Percentiles rank a stretch among this genome's conserved stretches.
Evolutionary conservation across 2,888 invertebrate species (phyloP).

Genomic region (Polydesmus complanatus): DNA sequence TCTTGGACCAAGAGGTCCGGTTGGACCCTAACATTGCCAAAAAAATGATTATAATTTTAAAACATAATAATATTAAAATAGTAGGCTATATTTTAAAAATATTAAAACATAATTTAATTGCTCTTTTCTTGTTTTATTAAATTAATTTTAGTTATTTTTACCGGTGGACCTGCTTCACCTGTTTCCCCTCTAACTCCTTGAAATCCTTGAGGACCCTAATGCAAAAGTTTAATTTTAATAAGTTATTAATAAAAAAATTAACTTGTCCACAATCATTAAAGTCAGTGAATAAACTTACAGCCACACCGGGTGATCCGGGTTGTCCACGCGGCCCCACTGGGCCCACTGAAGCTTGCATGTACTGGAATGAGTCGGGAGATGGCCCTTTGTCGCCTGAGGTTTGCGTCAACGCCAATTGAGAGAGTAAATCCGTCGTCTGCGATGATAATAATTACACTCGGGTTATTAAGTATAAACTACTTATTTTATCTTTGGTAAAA

Average conservation of each 20-base stretch:
- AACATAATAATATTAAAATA: neutral
- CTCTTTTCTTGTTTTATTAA: too few species aligned
- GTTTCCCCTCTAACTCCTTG: slow-evolving; percentile 64
- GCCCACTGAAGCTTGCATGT: slow-evolving; percentile 65
- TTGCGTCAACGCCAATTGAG: slow-evolving; percentile 45
- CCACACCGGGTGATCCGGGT: slow-evolving; percentile 52
- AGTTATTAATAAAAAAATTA: neutral
- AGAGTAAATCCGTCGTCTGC: slow-evolving; percentile 38
- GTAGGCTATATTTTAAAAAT: too few species aligned
- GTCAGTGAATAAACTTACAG: slow-evolving; percentile 29
- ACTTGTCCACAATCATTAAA: neutral
- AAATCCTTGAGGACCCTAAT: slow-evolving; percentile 60
- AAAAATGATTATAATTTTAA: slow-evolving; percentile 2
- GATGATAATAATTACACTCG: neutral
- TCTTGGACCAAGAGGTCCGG: slow-evolving; percentile 40
- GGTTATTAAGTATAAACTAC: neutral
- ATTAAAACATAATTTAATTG: too few species aligned
- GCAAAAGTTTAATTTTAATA: slow-evolving; percentile 8
- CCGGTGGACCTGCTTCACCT: slow-evolving; percentile 43
- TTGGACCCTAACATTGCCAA: slow-evolving; percentile 34
- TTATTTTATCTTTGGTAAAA: neutral
- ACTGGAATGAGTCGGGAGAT: slow-evolving; percentile 53
- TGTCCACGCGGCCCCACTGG: slow-evolving; percentile 66
- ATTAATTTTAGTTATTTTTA: slow-evolving; percentile 14
- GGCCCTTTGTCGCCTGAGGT: slow-evolving; percentile 54